Base-by-base conservation (phyloP, 2,888 invertebrate species). In the Pseudococcus viburni region DNA sequence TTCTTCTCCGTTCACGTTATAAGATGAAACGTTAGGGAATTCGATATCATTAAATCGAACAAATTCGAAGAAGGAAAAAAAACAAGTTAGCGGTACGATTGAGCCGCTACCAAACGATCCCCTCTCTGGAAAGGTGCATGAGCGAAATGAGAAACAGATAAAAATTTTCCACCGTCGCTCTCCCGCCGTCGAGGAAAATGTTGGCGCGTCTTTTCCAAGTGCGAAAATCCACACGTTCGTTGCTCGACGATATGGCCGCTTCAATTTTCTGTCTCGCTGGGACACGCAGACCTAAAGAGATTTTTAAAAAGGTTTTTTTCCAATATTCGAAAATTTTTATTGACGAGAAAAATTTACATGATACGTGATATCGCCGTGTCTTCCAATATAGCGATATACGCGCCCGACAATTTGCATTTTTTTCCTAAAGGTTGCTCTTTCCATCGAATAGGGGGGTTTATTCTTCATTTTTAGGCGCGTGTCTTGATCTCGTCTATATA, bases 21-120 rank as follows among this genome's bases (percentile, higher is more conserved):
- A 64, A 19, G 64, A 73, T 73, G 33, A 73, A 73, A 73, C 73
- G 73, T 73, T 73, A 33, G 73, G 73, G 73, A 73, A 73, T 73
- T 73, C 73, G 73, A 73, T 73, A 73, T 73, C 73, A 73, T 73
- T 73, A 73, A 73, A 73, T 73, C 73, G 73, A 73, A 73, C 73
- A 73, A 73, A 73, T 73, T 73, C 73, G 73, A 73, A 26, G 73
- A 73, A 73, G 33, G 73, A 6, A 73, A 73, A 73, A 73, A 73
- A 73, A 73, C 73, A 73, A 73, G 73, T 73, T 33, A 73, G 73
- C 73, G 73, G 73, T 73, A 73, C 73, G 73, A 73, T 73, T 73
- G 73, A 73, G 73, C 73, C 73, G 33, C 73, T 73, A 33, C 64
- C 22, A 64, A 64, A 64, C 64, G 64, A 64, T 64, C 11, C 33